Evolutionary conservation across 1,140 invertebrate species (phyloP).

Genomic region (Ladona fulva): DNA sequence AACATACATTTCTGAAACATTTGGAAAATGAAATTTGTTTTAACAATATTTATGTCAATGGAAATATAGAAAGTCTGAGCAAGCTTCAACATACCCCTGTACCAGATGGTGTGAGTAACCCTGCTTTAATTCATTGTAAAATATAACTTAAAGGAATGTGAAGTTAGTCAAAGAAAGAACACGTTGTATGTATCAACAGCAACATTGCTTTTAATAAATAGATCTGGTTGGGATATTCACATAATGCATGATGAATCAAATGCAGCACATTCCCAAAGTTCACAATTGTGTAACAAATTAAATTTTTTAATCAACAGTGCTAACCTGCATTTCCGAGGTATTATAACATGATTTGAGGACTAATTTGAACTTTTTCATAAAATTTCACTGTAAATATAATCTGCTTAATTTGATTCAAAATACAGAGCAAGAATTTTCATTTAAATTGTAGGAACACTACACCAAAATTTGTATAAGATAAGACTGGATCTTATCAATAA

Average conservation of each 20-base stretch:
- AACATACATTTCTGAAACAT: too few species aligned
- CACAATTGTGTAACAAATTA: not conserved
- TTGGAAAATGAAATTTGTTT: too few species aligned
- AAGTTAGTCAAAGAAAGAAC: not conserved
- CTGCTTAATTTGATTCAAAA: too few species aligned
- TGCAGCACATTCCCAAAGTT: not conserved
- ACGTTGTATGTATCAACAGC: not conserved
- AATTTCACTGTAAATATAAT: too few species aligned
- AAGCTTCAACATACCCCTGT: too few species aligned
- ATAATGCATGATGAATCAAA: not conserved
- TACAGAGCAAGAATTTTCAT: not conserved
- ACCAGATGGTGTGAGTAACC: too few species aligned
- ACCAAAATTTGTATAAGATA: not conserved
- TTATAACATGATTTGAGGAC: not conserved
- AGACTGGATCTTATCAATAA: not conserved
- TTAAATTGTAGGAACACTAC: not conserved
- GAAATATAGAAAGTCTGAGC: too few species aligned
- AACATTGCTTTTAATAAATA: conserved; percentile 5
- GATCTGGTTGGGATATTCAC: not conserved
- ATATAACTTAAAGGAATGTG: too few species aligned
- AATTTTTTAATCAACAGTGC: not conserved
- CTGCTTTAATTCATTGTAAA: too few species aligned
- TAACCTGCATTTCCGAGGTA: not conserved
- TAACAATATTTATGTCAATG: too few species aligned
- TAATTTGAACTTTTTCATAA: too few species aligned